Evolutionary conservation across 2,888 invertebrate species (phyloP), one percentile per base, ranked within the genome.

Genomic region (Phortica magna): DNA sequence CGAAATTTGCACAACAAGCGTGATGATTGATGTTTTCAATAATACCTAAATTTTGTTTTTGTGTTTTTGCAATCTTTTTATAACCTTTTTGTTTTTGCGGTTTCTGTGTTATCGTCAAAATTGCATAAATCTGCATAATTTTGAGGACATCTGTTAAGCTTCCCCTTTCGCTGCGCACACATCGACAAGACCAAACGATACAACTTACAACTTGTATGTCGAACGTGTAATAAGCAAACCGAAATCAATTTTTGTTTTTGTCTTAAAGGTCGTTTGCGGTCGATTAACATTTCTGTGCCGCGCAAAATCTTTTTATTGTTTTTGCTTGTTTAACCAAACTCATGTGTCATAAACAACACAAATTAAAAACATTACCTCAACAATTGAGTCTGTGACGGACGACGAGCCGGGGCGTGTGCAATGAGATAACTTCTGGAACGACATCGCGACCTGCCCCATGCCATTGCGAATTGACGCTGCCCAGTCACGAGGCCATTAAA

Each of bases 241-340:
- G 48, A 73, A 76, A 76, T 57, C 64, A 73, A 73, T 48, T 61
- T 75, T 61, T 73, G 39, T 64, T 57, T 75, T 39, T 48, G 65
- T 76, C 74, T 84, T 81, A 81, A 76, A 80, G 84, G 84, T 84
- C 85, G 79, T 81, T 81, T 81, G 81, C 80, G 75, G 79, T 80
- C 82, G 81, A 80, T 81, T 82, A 70, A 70, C 14, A 70, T 53
- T 71, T 71, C 31, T 53, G 14, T 71, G 17, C 12, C 70, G 53
- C 5, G 1, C 31, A 31, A 31, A 31, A 2, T 1, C 3, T 1
- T 31, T 2, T 31, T 31, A 4, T 31, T 31, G 31, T 4, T 12
- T 68, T 43, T 31, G 31, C 31, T 4, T 2, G 2, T 31, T 31
- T 31, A 31, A 4, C 31, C 31, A 31, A 31, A 31, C 5, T 31